phyloP scores from a whole-genome alignment of 2,113 vertebrate genomes.

The Onychostoma macrolepis region DNA sequence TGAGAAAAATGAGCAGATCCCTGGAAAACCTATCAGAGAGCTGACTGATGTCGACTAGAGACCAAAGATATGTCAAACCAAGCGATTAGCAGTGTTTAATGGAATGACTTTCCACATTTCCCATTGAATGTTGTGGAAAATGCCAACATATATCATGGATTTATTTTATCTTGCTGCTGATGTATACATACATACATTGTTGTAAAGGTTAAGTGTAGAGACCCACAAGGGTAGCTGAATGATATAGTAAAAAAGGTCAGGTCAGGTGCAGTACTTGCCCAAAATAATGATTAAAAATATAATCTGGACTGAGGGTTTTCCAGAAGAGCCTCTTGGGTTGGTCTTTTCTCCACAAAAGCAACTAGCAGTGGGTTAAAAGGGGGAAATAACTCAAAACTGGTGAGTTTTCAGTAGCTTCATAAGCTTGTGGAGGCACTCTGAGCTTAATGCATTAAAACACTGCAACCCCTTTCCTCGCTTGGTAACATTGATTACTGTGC shows the following conservation, averaged over 20 bases:
- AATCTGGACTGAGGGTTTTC: background rate
- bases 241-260: background rate
- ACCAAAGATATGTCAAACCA: background rate
- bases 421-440: background rate
- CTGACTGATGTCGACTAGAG: background rate
- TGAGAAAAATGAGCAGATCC: background rate
- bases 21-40: background rate
- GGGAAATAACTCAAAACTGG: background rate
- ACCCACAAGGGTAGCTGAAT: background rate
- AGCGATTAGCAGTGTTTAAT: background rate
- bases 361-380: background rate
- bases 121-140: background rate
- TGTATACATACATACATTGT: background rate
- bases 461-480: background rate
- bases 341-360: background rate
- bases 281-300: background rate
- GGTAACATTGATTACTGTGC: constrained; percentile 38
- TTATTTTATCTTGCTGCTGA: background rate
- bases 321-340: background rate
- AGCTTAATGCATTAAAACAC: constrained; percentile 32
- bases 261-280: too few relatives aligned
- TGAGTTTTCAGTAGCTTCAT: constrained; percentile 3
- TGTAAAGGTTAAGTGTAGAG: background rate
- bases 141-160: background rate
- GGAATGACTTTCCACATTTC: background rate